These are phyloP conservation scores for Novumbra hubbsi DNA, from an alignment of 2,797 vertebrate genomes.

Conservation along the genomic window DNA sequence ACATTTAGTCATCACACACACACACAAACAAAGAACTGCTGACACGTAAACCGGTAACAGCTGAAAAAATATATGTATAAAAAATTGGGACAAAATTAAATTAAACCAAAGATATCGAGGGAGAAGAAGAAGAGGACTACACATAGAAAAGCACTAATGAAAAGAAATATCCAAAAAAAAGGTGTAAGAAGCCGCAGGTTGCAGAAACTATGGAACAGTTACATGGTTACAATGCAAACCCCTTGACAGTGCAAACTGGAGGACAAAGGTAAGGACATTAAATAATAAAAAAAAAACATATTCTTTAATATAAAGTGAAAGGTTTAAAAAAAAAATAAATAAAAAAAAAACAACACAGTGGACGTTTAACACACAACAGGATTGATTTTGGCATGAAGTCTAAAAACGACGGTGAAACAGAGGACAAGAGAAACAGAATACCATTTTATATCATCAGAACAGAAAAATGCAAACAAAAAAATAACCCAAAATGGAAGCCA, in stretches of 20 bases:
- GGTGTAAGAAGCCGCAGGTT: slow-evolving; percentile 21
- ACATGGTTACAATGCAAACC: slow-evolving; percentile 14
- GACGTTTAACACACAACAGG: slow-evolving; percentile 61
- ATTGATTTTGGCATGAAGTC: slow-evolving; percentile 64
- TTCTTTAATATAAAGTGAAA: slow-evolving; percentile 6
- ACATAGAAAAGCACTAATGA: slow-evolving; percentile 13
- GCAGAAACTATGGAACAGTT: slow-evolving; percentile 32
- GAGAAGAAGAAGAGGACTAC: slow-evolving; percentile 37
- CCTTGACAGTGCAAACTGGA: slow-evolving; percentile 37
- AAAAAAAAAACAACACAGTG: slow-evolving; percentile 56
- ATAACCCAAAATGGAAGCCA: slow-evolving; percentile 62
- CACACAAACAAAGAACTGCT: slow-evolving; percentile 50
- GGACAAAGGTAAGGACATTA: neutral
- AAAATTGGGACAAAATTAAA: slow-evolving; percentile 34
- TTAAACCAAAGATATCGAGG: slow-evolving; percentile 33
- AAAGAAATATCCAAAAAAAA: slow-evolving; percentile 16
- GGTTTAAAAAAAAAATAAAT: no score
- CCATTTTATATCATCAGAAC: slow-evolving; percentile 67
- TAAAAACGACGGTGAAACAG: slow-evolving; percentile 31
- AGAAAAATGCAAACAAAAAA: slow-evolving; percentile 76
- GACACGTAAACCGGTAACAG: slow-evolving; percentile 53
- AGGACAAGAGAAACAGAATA: slow-evolving; percentile 46
- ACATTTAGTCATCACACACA: neutral
- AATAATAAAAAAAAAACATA: slow-evolving; percentile 25
- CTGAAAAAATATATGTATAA: slow-evolving; percentile 13